Evolutionary conservation across 1,140 invertebrate genomes (phyloP).

Genomic region (Metopolophium dirhodum): DNA sequence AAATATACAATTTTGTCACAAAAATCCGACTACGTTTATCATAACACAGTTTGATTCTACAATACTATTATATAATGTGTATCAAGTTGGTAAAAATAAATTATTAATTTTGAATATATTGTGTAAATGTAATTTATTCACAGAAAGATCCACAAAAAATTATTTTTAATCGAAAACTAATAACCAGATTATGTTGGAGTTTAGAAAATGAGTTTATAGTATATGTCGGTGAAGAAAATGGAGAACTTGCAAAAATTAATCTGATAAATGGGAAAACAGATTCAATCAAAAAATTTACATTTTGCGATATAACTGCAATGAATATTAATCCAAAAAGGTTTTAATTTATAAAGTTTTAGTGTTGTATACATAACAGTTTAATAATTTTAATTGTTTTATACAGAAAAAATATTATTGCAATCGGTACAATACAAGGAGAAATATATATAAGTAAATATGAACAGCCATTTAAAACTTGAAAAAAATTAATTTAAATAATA

Average conservation of each 20-base stretch:
- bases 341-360: background rate
- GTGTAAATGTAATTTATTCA: background rate
- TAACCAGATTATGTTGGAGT: slow-evolving; percentile 27
- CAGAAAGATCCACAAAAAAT: slow-evolving; percentile 25
- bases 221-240: background rate
- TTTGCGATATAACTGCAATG: slow-evolving; percentile 5
- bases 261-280: background rate
- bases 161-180: slow-evolving; percentile 35
- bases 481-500: background rate
- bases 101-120: background rate
- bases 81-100: slow-evolving; percentile 32
- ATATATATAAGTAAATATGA: slow-evolving; percentile 30
- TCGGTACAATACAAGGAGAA: slow-evolving; percentile 8
- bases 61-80: slow-evolving; percentile 21
- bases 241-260: slow-evolving; percentile 17
- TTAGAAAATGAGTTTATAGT: slow-evolving; percentile 31
- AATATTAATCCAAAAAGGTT: slow-evolving; percentile 39
- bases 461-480: background rate
- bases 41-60: slow-evolving; percentile 33
- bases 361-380: background rate
- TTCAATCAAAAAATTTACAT: slow-evolving; percentile 16
- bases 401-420: slow-evolving; percentile 39
- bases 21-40: background rate
- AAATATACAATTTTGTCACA: slow-evolving; percentile 21
- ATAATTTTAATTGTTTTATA: background rate